A percentile compares a stretch with the other conserved stretches of the same genome.
These are phyloP conservation scores for Anguilla pacifica DNA, from an alignment of 2,797 vertebrate species.

Conservation along the genomic window DNA sequence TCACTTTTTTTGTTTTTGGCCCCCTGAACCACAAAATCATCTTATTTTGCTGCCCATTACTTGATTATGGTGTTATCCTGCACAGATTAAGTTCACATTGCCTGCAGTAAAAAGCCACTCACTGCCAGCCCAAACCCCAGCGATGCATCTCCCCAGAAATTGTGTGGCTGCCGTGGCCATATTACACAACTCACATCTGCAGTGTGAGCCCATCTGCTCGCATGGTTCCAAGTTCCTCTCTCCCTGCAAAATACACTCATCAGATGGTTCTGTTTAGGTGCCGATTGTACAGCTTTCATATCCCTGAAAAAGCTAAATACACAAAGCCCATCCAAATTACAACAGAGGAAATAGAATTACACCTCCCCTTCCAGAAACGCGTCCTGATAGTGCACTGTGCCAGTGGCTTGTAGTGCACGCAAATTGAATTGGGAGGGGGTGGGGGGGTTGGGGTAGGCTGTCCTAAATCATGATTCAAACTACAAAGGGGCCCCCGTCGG, in stretches of 20 bases:
- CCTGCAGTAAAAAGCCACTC: constrained; percentile 54
- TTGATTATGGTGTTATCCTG: constrained; percentile 42
- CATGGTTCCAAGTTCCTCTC: constrained; percentile 16
- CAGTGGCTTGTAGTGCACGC: constrained; percentile 61
- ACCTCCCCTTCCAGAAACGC: constrained; percentile 57
- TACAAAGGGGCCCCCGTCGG: background rate
- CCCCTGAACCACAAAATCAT: background rate
- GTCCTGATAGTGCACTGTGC: constrained; percentile 59
- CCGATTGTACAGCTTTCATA: constrained; percentile 57
- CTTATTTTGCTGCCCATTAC: constrained; percentile 32
- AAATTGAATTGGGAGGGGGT: constrained; percentile 42
- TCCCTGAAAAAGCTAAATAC: constrained; percentile 62
- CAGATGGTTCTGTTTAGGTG: constrained; percentile 77
- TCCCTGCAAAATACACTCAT: constrained; percentile 66
- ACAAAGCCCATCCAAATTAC: constrained; percentile 69
- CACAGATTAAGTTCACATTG: constrained; percentile 51
- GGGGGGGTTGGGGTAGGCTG: constrained; percentile 33
- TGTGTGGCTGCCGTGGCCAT: constrained; percentile 41
- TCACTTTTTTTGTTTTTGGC: background rate
- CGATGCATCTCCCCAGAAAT: constrained; percentile 53
- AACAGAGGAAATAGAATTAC: constrained; percentile 75
- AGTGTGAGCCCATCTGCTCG: constrained; percentile 26
- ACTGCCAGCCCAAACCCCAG: constrained; percentile 51
- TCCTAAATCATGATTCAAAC: constrained; percentile 22
- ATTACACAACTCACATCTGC: constrained; percentile 17